These are phyloP conservation scores for Paguma larvata DNA, from an alignment of 2,797 vertebrate species.

Conservation along the genomic window DNA sequence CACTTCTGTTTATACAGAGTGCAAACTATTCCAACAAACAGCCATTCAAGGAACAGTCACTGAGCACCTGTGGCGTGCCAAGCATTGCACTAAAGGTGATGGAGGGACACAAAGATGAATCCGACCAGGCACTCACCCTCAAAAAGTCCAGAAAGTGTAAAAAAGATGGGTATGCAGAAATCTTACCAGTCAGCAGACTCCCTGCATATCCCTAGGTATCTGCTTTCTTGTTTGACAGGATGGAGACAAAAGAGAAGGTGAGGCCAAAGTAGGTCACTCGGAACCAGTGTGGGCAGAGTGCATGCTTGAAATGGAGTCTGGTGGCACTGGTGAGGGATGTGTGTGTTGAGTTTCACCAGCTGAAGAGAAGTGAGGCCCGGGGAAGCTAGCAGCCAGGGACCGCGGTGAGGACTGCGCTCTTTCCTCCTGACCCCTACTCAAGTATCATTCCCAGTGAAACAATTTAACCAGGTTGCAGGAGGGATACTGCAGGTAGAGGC, in stretches of 20 bases:
- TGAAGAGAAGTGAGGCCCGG: background rate
- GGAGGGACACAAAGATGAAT: background rate
- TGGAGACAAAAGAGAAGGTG: slow-evolving; percentile 20
- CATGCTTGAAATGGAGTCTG: background rate
- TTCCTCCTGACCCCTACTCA: background rate
- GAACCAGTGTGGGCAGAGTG: slow-evolving; percentile 26
- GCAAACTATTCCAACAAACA: background rate
- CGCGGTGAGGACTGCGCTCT: background rate
- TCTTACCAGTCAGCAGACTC: background rate
- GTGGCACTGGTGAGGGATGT: background rate
- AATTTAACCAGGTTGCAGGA: background rate
- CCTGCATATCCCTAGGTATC: background rate
- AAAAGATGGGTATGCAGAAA: background rate
- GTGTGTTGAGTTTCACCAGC: background rate
- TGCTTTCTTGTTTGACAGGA: slow-evolving; percentile 39
- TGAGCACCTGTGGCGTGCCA: background rate
- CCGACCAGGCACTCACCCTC: background rate
- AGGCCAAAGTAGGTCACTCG: slow-evolving; percentile 42
- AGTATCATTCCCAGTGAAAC: background rate
- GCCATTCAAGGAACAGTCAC: background rate
- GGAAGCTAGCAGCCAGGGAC: background rate
- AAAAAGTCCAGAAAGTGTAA: background rate
- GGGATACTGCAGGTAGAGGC: background rate
- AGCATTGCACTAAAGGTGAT: background rate
- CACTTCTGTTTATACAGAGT: background rate